Percentiles rank a stretch among this genome's conserved stretches.
phyloP scores from a whole-genome alignment of 1,140 invertebrate genomes.

The Zaprionus africanus region DNA sequence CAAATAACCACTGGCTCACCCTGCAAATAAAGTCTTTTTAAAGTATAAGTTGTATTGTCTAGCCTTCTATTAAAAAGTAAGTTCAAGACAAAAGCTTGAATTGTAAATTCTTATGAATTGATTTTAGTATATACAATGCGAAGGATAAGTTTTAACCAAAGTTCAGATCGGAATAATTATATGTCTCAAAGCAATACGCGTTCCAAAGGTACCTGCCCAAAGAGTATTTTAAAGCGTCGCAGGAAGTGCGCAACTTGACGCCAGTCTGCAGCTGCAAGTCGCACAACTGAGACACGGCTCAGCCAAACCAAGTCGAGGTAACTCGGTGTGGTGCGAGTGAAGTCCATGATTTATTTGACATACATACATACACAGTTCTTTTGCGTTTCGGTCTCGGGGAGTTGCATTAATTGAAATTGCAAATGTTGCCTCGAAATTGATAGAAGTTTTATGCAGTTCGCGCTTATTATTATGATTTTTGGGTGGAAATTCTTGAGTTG shows the following conservation, averaged over 20 bases:
- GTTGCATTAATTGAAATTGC: slow-evolving; percentile 83
- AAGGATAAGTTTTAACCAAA: not conserved
- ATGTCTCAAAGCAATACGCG: not conserved
- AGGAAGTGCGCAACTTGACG: slow-evolving; percentile 68
- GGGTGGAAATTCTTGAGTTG: slow-evolving; percentile 50
- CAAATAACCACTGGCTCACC: too few relatives aligned
- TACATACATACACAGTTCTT: slow-evolving; percentile 46
- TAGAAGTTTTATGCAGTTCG: slow-evolving; percentile 69
- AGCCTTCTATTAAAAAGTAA: too few relatives aligned
- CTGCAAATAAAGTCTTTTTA: too few relatives aligned
- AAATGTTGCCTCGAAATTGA: slow-evolving; percentile 70
- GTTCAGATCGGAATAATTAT: not conserved
- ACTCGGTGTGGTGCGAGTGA: slow-evolving; percentile 16
- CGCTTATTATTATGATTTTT: slow-evolving; percentile 16
- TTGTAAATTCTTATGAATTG: too few relatives aligned
- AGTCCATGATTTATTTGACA: slow-evolving; percentile 77
- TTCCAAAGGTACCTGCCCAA: not conserved
- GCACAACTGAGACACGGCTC: slow-evolving; percentile 45
- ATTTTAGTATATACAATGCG: too few relatives aligned
- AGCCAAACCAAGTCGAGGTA: slow-evolving; percentile 21
- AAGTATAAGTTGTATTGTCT: too few relatives aligned
- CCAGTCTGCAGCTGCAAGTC: slow-evolving; percentile 29
- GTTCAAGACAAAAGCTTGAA: too few relatives aligned
- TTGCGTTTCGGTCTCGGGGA: slow-evolving; percentile 41
- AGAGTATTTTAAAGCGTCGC: slow-evolving; percentile 20